These are phyloP conservation scores for Oryzias melastigma DNA, from an alignment of 2,113 vertebrate genomes.

Conservation along the genomic window DNA sequence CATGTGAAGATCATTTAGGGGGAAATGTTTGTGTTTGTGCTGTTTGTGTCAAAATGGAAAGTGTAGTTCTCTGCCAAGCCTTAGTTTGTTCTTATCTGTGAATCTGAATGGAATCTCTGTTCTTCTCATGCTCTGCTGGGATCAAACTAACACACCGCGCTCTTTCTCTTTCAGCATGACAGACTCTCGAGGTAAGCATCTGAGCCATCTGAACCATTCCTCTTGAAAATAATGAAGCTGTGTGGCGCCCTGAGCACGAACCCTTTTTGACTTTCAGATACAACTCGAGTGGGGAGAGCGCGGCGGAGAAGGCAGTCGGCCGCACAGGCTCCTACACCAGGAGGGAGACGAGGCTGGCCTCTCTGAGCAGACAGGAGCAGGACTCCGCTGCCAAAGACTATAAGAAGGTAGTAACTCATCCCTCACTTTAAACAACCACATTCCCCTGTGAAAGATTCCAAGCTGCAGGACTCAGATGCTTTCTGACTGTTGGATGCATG, in stretches of 20 bases:
- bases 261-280: conserved; percentile 71
- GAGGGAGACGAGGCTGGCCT: conserved; percentile 85
- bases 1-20: conserved; percentile 41
- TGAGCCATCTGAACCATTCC: background rate
- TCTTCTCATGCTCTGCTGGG: conserved; percentile 26
- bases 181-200: conserved; percentile 67
- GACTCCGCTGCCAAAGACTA: conserved; percentile 84
- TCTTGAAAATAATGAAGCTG: background rate
- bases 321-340: conserved; percentile 84
- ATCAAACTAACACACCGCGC: conserved; percentile 28
- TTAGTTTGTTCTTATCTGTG: conserved; percentile 49
- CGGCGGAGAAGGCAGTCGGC: conserved; percentile 77
- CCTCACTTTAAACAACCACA: background rate
- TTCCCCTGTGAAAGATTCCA: background rate
- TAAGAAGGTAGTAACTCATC: conserved; percentile 79
- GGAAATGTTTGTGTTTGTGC: conserved; percentile 41
- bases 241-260: conserved; percentile 9
- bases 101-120: conserved; percentile 31
- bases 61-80: conserved; percentile 25
- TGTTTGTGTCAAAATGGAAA: conserved; percentile 38
- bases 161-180: conserved; percentile 69
- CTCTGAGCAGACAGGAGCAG: conserved; percentile 74
- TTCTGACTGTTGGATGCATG: background rate
- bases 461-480: background rate
- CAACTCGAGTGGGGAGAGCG: conserved; percentile 82